phyloP scores from a whole-genome alignment of 2,797 vertebrate genomes.

The Neosilurus hyrtlii region DNA sequence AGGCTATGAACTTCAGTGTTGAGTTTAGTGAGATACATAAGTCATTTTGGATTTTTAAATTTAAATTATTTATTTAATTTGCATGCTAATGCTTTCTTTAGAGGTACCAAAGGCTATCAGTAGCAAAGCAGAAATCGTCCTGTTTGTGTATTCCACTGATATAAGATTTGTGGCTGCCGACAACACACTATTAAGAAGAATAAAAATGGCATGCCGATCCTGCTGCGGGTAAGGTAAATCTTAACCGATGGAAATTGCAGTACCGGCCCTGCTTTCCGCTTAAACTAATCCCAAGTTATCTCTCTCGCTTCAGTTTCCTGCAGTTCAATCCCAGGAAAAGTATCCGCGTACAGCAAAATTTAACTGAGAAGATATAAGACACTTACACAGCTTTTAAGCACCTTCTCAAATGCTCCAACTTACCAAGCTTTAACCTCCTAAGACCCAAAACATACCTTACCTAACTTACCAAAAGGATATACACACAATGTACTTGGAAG shows the following conservation, averaged over 20 bases:
- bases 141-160: slow-evolving; percentile 30
- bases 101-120: neutral
- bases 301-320: slow-evolving; percentile 4
- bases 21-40: neutral
- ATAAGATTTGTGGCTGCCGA: neutral
- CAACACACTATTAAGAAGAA: neutral
- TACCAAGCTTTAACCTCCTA: neutral
- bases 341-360: neutral
- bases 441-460: too few species aligned
- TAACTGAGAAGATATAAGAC: slow-evolving; percentile 4
- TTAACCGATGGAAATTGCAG: slow-evolving; percentile 7
- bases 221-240: neutral
- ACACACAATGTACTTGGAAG: too few species aligned
- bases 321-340: neutral
- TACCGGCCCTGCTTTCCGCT: neutral
- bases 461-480: too few species aligned
- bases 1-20: neutral
- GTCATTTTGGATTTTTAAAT: neutral
- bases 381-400: slow-evolving; percentile 19
- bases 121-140: slow-evolving; percentile 24
- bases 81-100: neutral
- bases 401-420: slow-evolving; percentile 22
- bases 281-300: slow-evolving; percentile 17
- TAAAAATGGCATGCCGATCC: neutral
- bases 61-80: slow-evolving; percentile 24